These are phyloP conservation scores for Saguinus imperator DNA, from an alignment of 2,113 vertebrate genomes.

Conservation along the genomic window DNA sequence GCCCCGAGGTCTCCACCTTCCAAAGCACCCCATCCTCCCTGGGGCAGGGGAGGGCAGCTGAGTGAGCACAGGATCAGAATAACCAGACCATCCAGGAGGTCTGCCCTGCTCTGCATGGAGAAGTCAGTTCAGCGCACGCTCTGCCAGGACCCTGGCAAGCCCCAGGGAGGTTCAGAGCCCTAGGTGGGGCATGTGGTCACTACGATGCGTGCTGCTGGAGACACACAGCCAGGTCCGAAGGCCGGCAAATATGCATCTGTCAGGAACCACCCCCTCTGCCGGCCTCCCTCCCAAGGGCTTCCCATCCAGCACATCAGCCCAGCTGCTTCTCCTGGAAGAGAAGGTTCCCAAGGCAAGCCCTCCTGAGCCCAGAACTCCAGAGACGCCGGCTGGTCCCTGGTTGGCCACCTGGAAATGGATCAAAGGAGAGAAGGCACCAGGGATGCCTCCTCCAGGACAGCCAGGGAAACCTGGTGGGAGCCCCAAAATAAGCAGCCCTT, in stretches of 20 bases:
- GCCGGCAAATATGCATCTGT: too few relatives aligned
- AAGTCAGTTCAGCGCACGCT: background rate
- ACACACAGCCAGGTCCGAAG: too few relatives aligned
- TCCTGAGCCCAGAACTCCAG: background rate
- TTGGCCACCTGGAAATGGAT: background rate
- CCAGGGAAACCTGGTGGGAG: background rate
- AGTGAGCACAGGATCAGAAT: too few relatives aligned
- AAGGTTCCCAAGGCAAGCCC: background rate
- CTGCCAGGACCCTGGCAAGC: background rate
- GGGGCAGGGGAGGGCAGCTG: background rate
- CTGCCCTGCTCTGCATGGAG: too few relatives aligned
- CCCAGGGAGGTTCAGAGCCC: too few relatives aligned
- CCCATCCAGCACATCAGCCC: background rate
- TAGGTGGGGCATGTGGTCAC: background rate
- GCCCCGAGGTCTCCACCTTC: background rate
- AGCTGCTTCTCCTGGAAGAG: background rate
- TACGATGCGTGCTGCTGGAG: background rate
- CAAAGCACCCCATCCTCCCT: background rate
- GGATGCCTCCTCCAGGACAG: background rate
- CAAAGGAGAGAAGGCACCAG: background rate
- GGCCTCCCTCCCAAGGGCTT: background rate
- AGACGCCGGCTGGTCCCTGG: background rate
- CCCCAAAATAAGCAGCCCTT: background rate
- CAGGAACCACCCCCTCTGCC: background rate
- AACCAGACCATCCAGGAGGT: too few relatives aligned